Evolutionary conservation across 2,113 vertebrate genomes (phyloP), one percentile per base, ranked within the genome.

Genomic region (Mormyrus iriodes): DNA sequence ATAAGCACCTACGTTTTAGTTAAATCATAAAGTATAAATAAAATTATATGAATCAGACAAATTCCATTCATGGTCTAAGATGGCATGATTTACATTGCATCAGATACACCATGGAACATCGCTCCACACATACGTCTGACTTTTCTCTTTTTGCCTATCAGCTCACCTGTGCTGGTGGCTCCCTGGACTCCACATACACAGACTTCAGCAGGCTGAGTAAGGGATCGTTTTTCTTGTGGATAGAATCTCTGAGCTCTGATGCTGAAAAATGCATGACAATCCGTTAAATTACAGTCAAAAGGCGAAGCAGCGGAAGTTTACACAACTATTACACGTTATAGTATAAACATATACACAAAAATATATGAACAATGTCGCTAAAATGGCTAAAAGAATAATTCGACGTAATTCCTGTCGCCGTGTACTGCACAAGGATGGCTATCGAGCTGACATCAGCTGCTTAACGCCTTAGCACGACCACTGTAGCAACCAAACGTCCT

Each of bases 111-210:
- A 35, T 53, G 2, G 17, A 3, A 53, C n/a, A 73, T 1, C 65
- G 31, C 27, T 73, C 31, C 10, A 35, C 9, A 73, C 69, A 39
- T 39, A 17, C 69, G 69, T 35, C 3, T 73, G 65, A 12, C 27
- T 35, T 73, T 35, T 13, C 27, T 73, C 21, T 76, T 76, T 76
- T 39, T 61, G 21, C 24, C 12, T 3, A 17, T 27, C 31, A 5
- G 46, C 93, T 96, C 94, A 98, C 98, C 97, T 19, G 91, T 87
- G 86, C 17, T 0, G 91, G 90, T 0, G 96, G 92, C 76, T 98
- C 97, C 90, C 13, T 96, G 51, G 98, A 99, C 86, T 97, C 95
- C 0, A 99, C 98, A 88, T 97, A 98, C 15, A 99, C 94, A 0
- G 97, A 93, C 93, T 94, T 96, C 10, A 99, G 93, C 5, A 96